A percentile compares a stretch with the other conserved stretches of the same genome.
Conservation (phyloP, 2,113 vertebrate genomes). For the Cephalopholis sonnerati region DNA sequence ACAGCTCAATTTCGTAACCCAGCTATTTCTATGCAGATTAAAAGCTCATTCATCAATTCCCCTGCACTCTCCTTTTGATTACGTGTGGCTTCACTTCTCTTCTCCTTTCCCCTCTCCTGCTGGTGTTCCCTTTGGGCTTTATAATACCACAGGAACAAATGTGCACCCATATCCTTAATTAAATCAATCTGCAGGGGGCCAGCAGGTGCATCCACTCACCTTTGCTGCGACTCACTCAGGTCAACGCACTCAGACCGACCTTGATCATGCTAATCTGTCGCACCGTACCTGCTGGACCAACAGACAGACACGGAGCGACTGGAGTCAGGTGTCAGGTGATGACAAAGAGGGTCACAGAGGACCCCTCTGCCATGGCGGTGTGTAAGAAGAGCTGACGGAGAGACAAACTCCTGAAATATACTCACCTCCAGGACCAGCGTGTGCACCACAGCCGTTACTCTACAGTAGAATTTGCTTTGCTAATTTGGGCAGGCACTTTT, state of each 20-base stretch:
- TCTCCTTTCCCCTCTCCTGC: constrained; percentile 9
- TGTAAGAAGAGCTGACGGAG: constrained; percentile 59
- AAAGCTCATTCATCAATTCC: constrained; percentile 81
- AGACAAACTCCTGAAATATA: constrained; percentile 42
- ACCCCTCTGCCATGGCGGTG: constrained; percentile 13
- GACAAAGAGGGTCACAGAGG: constrained; percentile 68
- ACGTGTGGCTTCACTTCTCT: constrained; percentile 30
- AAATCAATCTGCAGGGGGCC: constrained; percentile 73
- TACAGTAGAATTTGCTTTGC: not conserved
- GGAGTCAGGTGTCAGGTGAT: constrained; percentile 64
- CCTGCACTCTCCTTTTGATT: constrained; percentile 68
- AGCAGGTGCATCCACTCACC: constrained; percentile 74
- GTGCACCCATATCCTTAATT: constrained; percentile 70
- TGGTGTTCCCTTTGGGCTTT: constrained; percentile 35
- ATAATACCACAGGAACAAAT: constrained; percentile 50
- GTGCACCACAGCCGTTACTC: constrained; percentile 18
- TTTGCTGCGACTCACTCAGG: constrained; percentile 63
- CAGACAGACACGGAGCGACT: constrained; percentile 49
- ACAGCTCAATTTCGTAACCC: constrained; percentile 71
- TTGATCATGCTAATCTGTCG: constrained; percentile 78
- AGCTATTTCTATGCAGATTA: constrained; percentile 81
- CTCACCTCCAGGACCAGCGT: constrained; percentile 36
- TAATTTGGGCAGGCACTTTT: not conserved
- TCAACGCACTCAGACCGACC: constrained; percentile 71
- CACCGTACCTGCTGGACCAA: constrained; percentile 68